phyloP scores from a whole-genome alignment of 2,888 invertebrate genomes.

The Polymixis flavicincta region DNA sequence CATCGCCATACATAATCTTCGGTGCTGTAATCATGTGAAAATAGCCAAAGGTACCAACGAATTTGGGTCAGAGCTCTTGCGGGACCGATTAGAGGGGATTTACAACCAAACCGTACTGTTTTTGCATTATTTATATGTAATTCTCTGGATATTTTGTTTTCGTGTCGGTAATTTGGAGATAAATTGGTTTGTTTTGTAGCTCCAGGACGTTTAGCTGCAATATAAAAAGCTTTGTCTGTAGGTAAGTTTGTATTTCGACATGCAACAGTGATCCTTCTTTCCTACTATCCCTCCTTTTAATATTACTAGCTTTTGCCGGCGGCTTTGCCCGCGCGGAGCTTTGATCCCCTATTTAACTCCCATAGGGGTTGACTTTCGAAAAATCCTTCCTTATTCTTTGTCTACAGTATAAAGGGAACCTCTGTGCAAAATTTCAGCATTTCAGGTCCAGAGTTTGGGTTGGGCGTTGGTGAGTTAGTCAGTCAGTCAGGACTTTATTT shows the following conservation, averaged over 20 bases:
- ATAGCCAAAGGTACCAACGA: conserved; percentile 65
- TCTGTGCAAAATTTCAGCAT: too few species aligned
- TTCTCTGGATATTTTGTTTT: conserved; percentile 56
- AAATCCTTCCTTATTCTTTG: too few species aligned
- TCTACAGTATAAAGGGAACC: too few species aligned
- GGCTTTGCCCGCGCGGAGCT: too few species aligned
- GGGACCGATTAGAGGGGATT: conserved; percentile 71
- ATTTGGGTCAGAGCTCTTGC: conserved; percentile 68
- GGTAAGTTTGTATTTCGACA: neutral
- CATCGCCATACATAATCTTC: conserved; percentile 64
- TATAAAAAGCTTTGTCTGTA: conserved; percentile 1
- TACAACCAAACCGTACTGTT: conserved; percentile 69
- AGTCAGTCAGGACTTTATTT: too few species aligned
- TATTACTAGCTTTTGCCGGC: too few species aligned
- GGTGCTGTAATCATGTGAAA: conserved; percentile 67
- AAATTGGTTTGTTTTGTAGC: conserved; percentile 36
- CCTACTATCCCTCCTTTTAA: too few species aligned
- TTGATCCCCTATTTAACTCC: too few species aligned
- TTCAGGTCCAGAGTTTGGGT: too few species aligned
- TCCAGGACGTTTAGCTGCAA: conserved; percentile 7
- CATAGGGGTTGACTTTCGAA: too few species aligned
- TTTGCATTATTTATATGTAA: conserved; percentile 68
- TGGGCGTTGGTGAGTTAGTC: too few species aligned
- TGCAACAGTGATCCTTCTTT: neutral
- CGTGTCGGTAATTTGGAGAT: conserved; percentile 42